Evolutionary conservation across 2,888 invertebrate genomes (phyloP).

Genomic region (Lepidocyrtoides sp.): DNA sequence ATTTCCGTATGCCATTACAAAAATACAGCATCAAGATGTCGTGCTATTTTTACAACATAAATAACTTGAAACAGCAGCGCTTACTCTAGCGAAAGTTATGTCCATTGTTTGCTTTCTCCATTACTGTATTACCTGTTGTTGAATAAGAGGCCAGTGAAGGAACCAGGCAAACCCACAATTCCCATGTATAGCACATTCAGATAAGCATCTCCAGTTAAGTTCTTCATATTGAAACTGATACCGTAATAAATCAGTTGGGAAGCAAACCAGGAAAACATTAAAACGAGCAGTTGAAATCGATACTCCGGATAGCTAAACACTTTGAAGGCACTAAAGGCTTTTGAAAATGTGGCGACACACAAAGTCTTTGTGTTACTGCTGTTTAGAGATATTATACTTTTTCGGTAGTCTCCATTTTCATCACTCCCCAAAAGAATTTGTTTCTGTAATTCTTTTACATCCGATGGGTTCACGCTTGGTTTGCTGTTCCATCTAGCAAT

Average conservation of each 20-base stretch:
- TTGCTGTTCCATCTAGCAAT: constrained; percentile 83
- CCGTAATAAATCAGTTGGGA: constrained; percentile 82
- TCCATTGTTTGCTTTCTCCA: not conserved
- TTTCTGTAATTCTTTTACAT: constrained; percentile 72
- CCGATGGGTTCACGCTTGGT: constrained; percentile 65
- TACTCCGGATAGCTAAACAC: constrained; percentile 65
- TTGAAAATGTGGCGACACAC: not conserved
- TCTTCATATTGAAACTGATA: constrained; percentile 82
- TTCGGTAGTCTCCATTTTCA: not conserved
- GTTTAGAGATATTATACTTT: not conserved
- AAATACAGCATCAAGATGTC: not conserved
- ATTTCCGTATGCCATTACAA: not conserved
- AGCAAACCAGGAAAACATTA: constrained; percentile 82
- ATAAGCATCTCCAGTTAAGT: constrained; percentile 81
- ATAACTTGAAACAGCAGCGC: not conserved
- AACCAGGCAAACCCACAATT: constrained; percentile 77
- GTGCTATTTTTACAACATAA: not conserved
- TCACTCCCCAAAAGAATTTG: constrained; percentile 43
- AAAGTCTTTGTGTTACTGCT: not conserved
- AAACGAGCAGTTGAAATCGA: constrained; percentile 73
- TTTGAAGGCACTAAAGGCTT: constrained; percentile 48
- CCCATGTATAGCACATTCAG: constrained; percentile 83
- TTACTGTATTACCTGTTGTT: constrained; percentile 76
- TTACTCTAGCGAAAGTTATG: constrained; percentile 22
- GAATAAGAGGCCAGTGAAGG: constrained; percentile 79